Percentiles rank a stretch among this genome's conserved stretches.
Evolutionary conservation across 1,140 invertebrate species (phyloP).

Genomic region (Drosophila willistoni): DNA sequence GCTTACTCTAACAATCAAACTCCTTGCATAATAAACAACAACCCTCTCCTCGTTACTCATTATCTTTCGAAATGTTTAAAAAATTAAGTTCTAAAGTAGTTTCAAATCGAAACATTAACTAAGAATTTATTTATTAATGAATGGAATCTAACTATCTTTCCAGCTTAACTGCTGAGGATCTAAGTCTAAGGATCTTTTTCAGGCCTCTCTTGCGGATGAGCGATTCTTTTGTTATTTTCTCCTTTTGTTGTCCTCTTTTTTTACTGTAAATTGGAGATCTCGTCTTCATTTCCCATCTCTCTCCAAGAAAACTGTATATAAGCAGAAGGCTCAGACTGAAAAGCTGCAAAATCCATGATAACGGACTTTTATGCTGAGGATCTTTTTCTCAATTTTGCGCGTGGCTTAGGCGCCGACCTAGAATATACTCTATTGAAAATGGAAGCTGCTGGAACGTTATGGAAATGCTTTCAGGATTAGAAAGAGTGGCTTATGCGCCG

Average conservation of each 20-base stretch:
- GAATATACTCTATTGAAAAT: constrained; percentile 33
- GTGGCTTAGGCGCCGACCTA: constrained; percentile 39
- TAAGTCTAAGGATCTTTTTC: background rate
- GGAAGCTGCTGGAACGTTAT: background rate
- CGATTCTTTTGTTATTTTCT: background rate
- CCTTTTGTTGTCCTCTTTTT: background rate
- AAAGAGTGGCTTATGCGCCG: constrained; percentile 38
- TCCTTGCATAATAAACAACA: constrained; percentile 1
- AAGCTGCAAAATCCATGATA: constrained; percentile 31
- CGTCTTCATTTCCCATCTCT: background rate
- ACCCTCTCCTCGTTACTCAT: background rate
- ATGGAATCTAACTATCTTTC: no score
- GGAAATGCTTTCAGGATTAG: background rate
- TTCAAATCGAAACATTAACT: background rate
- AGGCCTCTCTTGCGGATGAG: background rate
- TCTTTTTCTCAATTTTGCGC: constrained; percentile 8
- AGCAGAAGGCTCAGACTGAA: background rate
- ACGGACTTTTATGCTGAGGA: constrained; percentile 45
- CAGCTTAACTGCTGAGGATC: no score
- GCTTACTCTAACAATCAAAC: background rate
- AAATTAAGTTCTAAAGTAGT: background rate
- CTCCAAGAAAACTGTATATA: background rate
- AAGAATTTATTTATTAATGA: no score
- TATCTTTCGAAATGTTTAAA: background rate
- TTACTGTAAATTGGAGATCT: background rate